phyloP scores from a whole-genome alignment of 2,113 vertebrate species.

The Paramisgurnus dabryanus region DNA sequence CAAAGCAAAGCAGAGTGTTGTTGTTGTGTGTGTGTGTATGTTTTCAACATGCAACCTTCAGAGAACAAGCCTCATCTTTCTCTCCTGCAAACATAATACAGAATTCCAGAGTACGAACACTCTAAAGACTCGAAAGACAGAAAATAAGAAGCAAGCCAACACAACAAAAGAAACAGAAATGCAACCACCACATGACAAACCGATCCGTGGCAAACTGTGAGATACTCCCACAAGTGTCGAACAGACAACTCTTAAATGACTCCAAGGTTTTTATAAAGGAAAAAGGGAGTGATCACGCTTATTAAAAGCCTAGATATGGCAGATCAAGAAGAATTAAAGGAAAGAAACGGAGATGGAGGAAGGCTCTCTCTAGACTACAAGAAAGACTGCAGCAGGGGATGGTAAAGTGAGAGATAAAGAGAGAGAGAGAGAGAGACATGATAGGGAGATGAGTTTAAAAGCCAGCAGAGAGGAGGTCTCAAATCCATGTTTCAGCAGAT shows the following conservation, averaged over 20 bases:
- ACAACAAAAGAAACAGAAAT: constrained; percentile 35
- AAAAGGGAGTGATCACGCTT: constrained; percentile 36
- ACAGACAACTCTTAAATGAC: constrained; percentile 51
- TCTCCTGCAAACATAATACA: constrained; percentile 25
- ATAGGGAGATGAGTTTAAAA: constrained; percentile 40
- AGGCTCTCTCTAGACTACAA: neutral
- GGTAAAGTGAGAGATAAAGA: constrained; percentile 27
- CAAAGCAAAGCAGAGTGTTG: constrained; percentile 40
- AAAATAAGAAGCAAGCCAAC: constrained; percentile 15
- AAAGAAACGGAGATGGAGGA: constrained; percentile 45
- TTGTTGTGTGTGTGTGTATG: constrained; percentile 15
- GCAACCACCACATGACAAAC: constrained; percentile 61
- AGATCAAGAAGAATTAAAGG: constrained; percentile 69
- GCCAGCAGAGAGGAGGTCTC: constrained; percentile 27
- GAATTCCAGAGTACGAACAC: neutral
- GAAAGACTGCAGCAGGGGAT: constrained; percentile 21
- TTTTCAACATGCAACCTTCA: constrained; percentile 42
- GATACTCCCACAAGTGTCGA: constrained; percentile 54
- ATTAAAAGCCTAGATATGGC: constrained; percentile 24
- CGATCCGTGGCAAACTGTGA: neutral
- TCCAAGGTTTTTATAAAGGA: constrained; percentile 55
- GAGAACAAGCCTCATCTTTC: constrained; percentile 11
- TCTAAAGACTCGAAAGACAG: constrained; percentile 26
- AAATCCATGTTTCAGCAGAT: constrained; percentile 52
- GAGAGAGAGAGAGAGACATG: constrained; percentile 41